Base-by-base conservation (phyloP, 2,888 invertebrate genomes). In the Chrysina gloriosa region DNA sequence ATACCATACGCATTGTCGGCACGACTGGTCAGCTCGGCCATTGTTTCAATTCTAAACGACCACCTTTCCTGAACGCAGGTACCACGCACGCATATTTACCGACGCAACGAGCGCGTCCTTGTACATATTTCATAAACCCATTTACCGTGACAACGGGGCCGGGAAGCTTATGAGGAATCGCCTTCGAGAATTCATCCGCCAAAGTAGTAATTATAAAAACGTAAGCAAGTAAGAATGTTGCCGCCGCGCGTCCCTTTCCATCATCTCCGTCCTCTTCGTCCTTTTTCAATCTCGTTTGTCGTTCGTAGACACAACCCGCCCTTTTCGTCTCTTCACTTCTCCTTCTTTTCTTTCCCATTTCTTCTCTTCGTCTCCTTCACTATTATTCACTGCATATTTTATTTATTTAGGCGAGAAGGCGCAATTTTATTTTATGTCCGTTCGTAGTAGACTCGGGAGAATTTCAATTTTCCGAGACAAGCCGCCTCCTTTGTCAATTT, bases 61-160 rank as follows among this genome's bases (percentile, higher is more conserved):
- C 34, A n/a, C 47, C 47, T 58, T 54, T 36, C 19, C 39, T 25
- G 39, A 23, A 25, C 23, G 58, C 58, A 58, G 58, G 58, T 58
- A 58, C 6, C 14, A 27, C 23, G 11, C 19, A 47, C 16, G 9
- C n/a, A 21, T 47, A 16, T 47, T 3, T 16, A 47, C 45, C 45
- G 21, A 9, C 9, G 19, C 7, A 50, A 31, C 7, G n/a, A 19
- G 27, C 48, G 27, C 56, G 56, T 36, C 66, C 70, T 73, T 68
- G 71, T 73, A 72, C 74, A 77, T 77, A 76, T 73, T 74, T 77
- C 77, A 78, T 75, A 73, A 69, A 64, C 72, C 72, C 69, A 71
- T 75, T 77, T 77, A 76, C 74, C 76, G 77, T 78, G 74, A 78
- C 77, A 78, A 78, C 77, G 14, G 74, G 77, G 70, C 70, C 68